Evolutionary conservation across 2,113 vertebrate species (phyloP).

Genomic region (Arvicanthis niloticus): DNA sequence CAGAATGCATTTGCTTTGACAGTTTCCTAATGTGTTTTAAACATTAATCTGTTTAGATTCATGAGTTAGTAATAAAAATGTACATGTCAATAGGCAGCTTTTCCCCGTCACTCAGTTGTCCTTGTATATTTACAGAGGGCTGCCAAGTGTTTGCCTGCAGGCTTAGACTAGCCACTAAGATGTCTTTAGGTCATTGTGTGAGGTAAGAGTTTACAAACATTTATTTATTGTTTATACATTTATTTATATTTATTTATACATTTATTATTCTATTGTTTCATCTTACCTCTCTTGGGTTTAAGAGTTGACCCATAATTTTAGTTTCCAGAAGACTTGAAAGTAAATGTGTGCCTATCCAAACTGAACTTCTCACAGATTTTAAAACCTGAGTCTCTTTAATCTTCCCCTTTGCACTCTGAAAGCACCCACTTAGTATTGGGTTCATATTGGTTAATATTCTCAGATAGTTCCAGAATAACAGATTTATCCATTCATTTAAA

Average conservation of each 20-base stretch:
- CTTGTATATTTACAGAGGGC: not conserved
- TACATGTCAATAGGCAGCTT: not conserved
- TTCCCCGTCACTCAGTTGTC: not conserved
- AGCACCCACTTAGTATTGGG: not conserved
- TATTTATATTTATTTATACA: no score
- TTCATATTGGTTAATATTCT: not conserved
- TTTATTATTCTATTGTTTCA: not conserved
- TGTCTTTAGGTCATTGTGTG: not conserved
- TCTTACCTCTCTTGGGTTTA: constrained; percentile 8
- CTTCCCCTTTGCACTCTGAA: constrained; percentile 7
- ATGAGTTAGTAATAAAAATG: not conserved
- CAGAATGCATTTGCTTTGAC: constrained; percentile 1
- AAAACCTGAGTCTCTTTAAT: not conserved
- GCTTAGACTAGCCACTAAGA: constrained; percentile 20
- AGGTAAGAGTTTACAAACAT: constrained; percentile 26
- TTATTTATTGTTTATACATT: no score
- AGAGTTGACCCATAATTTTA: not conserved
- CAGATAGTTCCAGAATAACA: constrained; percentile 15
- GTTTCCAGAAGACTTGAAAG: constrained; percentile 34
- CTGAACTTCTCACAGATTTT: not conserved
- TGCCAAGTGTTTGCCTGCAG: not conserved
- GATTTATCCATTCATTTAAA: constrained; percentile 7
- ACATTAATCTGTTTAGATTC: not conserved
- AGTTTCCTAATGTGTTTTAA: not conserved
- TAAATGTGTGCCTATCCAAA: not conserved